Percentiles rank a stretch among this genome's conserved stretches.
These are phyloP conservation scores for Corvus cornix DNA, from an alignment of 2,113 vertebrate genomes.

Conservation along the genomic window DNA sequence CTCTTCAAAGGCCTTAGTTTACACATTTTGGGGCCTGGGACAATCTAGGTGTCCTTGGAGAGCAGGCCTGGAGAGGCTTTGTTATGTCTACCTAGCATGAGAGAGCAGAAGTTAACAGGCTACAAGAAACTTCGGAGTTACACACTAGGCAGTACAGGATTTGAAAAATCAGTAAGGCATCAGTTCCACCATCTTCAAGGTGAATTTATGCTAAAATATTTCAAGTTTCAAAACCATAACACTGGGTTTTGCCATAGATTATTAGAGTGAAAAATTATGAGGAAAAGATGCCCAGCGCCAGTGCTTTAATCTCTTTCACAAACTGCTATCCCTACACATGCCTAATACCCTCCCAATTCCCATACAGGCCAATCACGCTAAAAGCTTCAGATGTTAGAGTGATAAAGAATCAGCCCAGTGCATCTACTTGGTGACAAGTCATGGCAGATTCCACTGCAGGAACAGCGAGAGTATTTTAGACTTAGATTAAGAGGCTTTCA, in stretches of 20 bases:
- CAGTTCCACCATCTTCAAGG: background rate
- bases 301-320: background rate
- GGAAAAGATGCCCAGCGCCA: background rate
- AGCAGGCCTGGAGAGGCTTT: too few relatives aligned
- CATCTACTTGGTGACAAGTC: background rate
- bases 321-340: background rate
- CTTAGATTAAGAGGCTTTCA: background rate
- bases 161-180: too few relatives aligned
- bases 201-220: background rate
- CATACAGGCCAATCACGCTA: background rate
- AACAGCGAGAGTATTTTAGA: background rate
- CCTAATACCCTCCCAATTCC: background rate
- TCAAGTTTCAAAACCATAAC: background rate
- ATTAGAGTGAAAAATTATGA: background rate
- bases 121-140: too few relatives aligned
- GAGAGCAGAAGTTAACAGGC: too few relatives aligned
- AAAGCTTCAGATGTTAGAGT: background rate
- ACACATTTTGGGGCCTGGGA: too few relatives aligned
- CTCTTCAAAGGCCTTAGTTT: too few relatives aligned
- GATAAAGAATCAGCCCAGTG: background rate
- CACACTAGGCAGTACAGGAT: too few relatives aligned
- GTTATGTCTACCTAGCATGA: too few relatives aligned
- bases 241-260: background rate
- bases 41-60: too few relatives aligned
- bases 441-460: background rate